Conservation (phyloP, 2,113 vertebrate genomes). For the Potamarius usumacintae region DNA sequence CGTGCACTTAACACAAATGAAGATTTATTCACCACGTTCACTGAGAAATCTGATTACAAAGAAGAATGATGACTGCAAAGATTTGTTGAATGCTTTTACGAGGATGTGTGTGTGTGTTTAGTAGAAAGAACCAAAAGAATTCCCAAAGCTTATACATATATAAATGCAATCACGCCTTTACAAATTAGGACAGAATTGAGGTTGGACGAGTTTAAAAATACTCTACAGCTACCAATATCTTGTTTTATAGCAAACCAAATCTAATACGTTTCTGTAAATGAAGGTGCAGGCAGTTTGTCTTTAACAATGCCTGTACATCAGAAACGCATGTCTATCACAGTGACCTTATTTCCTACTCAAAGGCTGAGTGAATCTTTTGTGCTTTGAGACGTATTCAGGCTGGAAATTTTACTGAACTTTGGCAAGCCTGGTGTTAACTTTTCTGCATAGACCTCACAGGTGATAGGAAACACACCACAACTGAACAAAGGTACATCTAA, state of each 20-base stretch:
- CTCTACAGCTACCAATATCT: too few relatives aligned
- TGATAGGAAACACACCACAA: too few relatives aligned
- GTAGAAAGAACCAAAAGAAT: neutral
- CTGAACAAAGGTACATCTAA: neutral
- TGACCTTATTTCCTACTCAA: neutral
- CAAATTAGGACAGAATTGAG: neutral
- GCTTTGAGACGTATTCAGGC: neutral
- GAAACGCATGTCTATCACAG: too few relatives aligned
- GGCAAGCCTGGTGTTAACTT: neutral
- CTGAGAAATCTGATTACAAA: conserved; percentile 23
- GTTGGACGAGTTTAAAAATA: neutral
- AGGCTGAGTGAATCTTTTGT: neutral
- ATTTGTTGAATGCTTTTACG: neutral
- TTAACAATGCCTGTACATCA: too few relatives aligned
- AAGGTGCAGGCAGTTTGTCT: too few relatives aligned
- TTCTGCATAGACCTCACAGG: too few relatives aligned
- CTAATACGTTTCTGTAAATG: too few relatives aligned
- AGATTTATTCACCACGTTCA: conserved; percentile 18
- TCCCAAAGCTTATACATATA: neutral
- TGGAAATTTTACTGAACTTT: neutral
- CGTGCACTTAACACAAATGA: conserved; percentile 1
- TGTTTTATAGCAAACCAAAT: too few relatives aligned
- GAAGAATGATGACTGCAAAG: conserved; percentile 3
- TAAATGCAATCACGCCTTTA: neutral
- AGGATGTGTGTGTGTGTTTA: neutral